A percentile compares a stretch with the other conserved stretches of the same genome.
phyloP scores from a whole-genome alignment of 1,140 invertebrate genomes.

The Diabrotica undecimpunctata region DNA sequence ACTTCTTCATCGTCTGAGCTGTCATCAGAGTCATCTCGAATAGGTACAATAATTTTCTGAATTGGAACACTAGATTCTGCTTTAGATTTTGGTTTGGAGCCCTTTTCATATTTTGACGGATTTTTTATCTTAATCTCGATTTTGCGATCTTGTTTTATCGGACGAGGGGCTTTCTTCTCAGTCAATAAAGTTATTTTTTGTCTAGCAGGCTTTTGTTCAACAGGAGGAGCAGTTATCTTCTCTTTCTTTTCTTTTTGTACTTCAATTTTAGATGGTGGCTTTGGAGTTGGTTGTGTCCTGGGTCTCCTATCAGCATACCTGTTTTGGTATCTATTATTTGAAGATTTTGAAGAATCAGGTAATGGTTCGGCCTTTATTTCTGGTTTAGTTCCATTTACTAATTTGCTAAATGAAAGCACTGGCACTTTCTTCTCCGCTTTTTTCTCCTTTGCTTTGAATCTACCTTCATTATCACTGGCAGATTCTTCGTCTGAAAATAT shows the following conservation, averaged over 20 bases:
- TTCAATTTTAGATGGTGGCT: neutral
- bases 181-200: slow-evolving; percentile 17
- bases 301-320: slow-evolving; percentile 4
- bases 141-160: slow-evolving; percentile 32
- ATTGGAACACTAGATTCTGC: neutral
- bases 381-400: slow-evolving; percentile 29
- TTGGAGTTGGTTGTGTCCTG: slow-evolving; percentile 7
- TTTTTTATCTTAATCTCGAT: slow-evolving; percentile 45
- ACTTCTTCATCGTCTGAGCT: slow-evolving; percentile 24
- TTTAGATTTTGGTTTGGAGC: slow-evolving; percentile 14
- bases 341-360: neutral
- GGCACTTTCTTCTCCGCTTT: slow-evolving; percentile 22
- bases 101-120: slow-evolving; percentile 40
- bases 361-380: slow-evolving; percentile 19
- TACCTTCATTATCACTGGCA: slow-evolving; percentile 42
- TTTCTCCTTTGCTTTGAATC: slow-evolving; percentile 39
- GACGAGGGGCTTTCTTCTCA: slow-evolving; percentile 26
- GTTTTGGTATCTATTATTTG: neutral
- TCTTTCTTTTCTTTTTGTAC: neutral
- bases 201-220: slow-evolving; percentile 1
- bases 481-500: slow-evolving; percentile 45
- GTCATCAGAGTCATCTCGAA: no score
- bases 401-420: slow-evolving; percentile 29
- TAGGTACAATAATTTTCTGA: neutral
- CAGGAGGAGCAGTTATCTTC: slow-evolving; percentile 15